phyloP scores from a whole-genome alignment of 1,140 invertebrate genomes.

The Drosophila pandora region DNA sequence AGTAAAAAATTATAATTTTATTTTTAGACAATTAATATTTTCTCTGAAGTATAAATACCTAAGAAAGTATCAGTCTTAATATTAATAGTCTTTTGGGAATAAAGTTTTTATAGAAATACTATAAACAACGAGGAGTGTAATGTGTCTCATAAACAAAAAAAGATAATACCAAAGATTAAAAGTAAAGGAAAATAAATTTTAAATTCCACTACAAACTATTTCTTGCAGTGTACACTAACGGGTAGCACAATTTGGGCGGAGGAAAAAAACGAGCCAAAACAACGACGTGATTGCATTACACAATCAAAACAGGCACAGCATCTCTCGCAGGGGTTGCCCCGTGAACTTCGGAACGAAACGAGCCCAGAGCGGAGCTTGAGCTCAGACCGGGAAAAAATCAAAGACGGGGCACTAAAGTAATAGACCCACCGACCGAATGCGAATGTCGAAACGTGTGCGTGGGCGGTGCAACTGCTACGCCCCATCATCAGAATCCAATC shows the following conservation, averaged over 20 bases:
- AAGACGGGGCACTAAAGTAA: slow-evolving; percentile 69
- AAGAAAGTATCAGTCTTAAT: too few species aligned
- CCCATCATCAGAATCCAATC: slow-evolving; percentile 84
- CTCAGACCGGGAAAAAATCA: slow-evolving; percentile 57
- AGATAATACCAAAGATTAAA: neutral
- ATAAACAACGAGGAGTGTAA: too few species aligned
- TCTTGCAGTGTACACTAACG: neutral
- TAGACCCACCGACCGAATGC: slow-evolving; percentile 49
- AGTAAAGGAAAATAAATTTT: neutral
- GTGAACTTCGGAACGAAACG: slow-evolving; percentile 8
- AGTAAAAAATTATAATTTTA: too few species aligned
- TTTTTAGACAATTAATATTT: too few species aligned
- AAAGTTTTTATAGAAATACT: too few species aligned
- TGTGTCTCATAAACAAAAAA: too few species aligned
- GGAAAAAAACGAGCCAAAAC: slow-evolving; percentile 67
- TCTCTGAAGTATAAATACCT: too few species aligned
- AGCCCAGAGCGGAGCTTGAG: neutral
- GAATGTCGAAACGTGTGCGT: slow-evolving; percentile 74
- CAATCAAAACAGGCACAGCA: slow-evolving; percentile 75
- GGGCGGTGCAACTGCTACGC: slow-evolving; percentile 77
- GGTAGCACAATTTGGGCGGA: neutral
- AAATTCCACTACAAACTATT: neutral
- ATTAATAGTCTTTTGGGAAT: too few species aligned
- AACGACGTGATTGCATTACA: slow-evolving; percentile 83
- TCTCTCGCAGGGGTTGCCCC: slow-evolving; percentile 26